Base-by-base conservation (phyloP, 2,888 invertebrate species). In the Marasmarcha lunaedactyla region DNA sequence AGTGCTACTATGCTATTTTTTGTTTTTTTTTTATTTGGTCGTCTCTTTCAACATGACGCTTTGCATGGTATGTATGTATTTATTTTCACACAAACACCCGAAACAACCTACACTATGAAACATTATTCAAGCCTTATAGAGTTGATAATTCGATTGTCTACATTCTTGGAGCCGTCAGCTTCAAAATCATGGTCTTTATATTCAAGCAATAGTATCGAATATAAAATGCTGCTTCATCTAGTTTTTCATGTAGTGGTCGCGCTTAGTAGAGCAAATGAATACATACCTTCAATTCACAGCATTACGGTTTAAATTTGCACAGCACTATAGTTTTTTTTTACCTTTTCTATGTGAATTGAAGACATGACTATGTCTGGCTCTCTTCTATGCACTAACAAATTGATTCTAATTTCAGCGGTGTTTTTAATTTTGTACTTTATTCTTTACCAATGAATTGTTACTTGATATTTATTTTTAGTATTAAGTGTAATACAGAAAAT, bases 331-430 rank as follows among this genome's bases (percentile, higher is more conserved):
- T 46, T 49, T 48, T 43, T 46, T 49, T 44, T 46, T 48, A 20
- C 20, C 7, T 20, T 38, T 45, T 42, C 33, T 40, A 51, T 48
- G 77, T 79, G 79, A 81, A 79, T 81, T 81, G 83, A 73, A 76
- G 79, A 76, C 71, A 72, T 78, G 71, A 44, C 64, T 68, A 72
- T 76, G 81, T 85, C 83, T 84, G 83, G 81, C 81, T 84, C 78
- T 79, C 78, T 62, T 35, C 45, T 45, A 42, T 38, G 33, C 15
- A 60, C 61, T 63, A 55, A 55, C 52, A 49, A 50, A 36, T 40
- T 38, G 44, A 38, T 42, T 44, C 33, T 42, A 40, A 35, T 36
- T 40, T 33, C 30, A 30, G 10, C n/a, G 10, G 30, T 10, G 30
- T 30, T 7, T 30, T 30, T 30, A 10, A 30, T 30, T 30, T 30